Base-by-base conservation (phyloP, 1,140 invertebrate genomes). In the Papilio machaon region DNA sequence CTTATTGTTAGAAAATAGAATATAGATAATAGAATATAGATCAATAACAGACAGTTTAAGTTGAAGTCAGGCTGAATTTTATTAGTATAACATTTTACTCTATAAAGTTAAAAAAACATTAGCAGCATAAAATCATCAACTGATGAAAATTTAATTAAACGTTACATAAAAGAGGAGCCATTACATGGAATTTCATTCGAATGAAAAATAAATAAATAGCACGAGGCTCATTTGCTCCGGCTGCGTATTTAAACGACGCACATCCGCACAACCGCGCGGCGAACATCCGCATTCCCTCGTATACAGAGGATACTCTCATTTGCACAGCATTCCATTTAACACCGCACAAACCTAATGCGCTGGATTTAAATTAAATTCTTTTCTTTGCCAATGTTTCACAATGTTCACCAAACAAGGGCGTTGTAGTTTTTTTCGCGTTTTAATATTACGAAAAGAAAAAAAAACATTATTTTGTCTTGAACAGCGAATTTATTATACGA, bases 331-430 rank as follows among this genome's bases (percentile, higher is more conserved):
- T 83, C 73, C 79, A 76, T 83, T 85, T 83, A 84, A 88, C 83
- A 85, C 80, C 30, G 70, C 47, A 74, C 58, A 79, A 46, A 77
- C 74, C 79, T 82, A 30, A 73, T 74, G 82, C 81, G 52, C 83
- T 85, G 84, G 84, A 86, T 84, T 86, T 85, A 83, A 85, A 84
- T 85, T 73, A 85, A 87, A 87, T 87, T 83, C 79, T 83, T 87
- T 87, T 79, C 77, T 80, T 54, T 35, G 64, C 6, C 13, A 8
- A 70, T 8, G 23, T 35, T 70, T 15, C 30, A 70, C 52, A 54
- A 54, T 17, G 17, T 70, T 35, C 64, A n/a, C 43, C 43, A 74
- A 73, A 43, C 35, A 38, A 74, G n/a, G 10, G 7, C 47, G 38
- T 74, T 19, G 64, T 70, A 30, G 64, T 70, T 38, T 30, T 23